phyloP scores from a whole-genome alignment of 2,113 vertebrate species.

The Orycteropus afer region DNA sequence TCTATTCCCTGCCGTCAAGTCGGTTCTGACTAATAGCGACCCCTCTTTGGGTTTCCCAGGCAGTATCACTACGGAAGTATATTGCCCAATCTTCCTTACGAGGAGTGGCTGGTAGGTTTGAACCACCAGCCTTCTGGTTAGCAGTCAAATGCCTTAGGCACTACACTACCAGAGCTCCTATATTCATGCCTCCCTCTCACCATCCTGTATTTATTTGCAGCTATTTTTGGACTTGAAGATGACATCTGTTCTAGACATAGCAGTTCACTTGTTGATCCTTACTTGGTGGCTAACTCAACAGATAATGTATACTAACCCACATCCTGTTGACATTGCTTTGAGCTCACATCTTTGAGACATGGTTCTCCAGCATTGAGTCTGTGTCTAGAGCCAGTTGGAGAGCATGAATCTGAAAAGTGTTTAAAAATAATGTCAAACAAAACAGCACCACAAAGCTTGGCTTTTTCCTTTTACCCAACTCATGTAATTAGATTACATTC shows the following conservation, averaged over 20 bases:
- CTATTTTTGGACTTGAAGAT: too few species aligned
- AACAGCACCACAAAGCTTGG: neutral
- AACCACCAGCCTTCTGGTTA: too few species aligned
- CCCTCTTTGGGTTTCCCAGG: too few species aligned
- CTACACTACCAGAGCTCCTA: too few species aligned
- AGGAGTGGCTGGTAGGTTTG: too few species aligned
- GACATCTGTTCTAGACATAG: neutral
- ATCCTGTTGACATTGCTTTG: neutral
- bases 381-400: neutral
- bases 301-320: neutral
- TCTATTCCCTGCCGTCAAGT: too few species aligned
- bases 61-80: too few species aligned
- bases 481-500: neutral
- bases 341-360: neutral
- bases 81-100: too few species aligned
- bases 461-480: neutral
- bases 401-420: neutral
- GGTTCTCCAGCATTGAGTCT: neutral
- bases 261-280: neutral
- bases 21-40: too few species aligned
- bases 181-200: too few species aligned
- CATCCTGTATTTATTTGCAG: too few species aligned
- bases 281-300: slow-evolving; percentile 12
- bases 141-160: too few species aligned
- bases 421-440: neutral